Conservation (phyloP, 2,113 vertebrate genomes). For the Plestiodon gilberti region DNA sequence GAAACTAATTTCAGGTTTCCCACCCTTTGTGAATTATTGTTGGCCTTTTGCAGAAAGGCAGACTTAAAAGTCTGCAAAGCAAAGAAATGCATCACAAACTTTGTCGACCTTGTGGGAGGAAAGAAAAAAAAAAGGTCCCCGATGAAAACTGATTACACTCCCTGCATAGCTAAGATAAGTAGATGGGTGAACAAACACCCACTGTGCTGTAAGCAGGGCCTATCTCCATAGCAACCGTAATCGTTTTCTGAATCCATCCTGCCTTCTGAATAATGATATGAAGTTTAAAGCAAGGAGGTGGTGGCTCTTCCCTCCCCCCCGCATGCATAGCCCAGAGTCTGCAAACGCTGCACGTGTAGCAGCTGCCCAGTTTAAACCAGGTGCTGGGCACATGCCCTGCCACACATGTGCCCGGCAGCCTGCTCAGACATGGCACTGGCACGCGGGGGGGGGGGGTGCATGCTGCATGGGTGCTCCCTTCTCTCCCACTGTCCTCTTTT, state of each 20-base stretch:
- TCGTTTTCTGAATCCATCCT: slow-evolving; percentile 38
- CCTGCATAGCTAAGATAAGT: slow-evolving; percentile 29
- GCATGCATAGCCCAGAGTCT: background rate
- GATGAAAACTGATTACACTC: slow-evolving; percentile 29
- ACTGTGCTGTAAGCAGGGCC: slow-evolving; percentile 18
- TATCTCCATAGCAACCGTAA: slow-evolving; percentile 63
- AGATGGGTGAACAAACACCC: slow-evolving; percentile 49
- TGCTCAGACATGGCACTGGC: too few species aligned
- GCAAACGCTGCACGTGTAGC: background rate
- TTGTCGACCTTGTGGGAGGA: slow-evolving; percentile 15
- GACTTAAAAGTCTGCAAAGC: background rate
- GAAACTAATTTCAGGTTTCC: too few species aligned
- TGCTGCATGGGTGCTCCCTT: too few species aligned
- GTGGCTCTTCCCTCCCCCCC: background rate
- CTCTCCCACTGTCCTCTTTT: too few species aligned
- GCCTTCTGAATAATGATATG: slow-evolving; percentile 27
- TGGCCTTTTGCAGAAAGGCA: too few species aligned
- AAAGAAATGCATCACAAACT: slow-evolving; percentile 2
- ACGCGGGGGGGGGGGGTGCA: too few species aligned
- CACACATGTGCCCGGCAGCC: background rate
- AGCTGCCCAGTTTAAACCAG: background rate
- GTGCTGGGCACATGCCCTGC: background rate
- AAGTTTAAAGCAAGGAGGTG: slow-evolving; percentile 16
- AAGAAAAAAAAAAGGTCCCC: slow-evolving; percentile 20
- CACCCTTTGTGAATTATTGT: too few species aligned